Percentiles rank a stretch among this genome's conserved stretches.
Evolutionary conservation across 2,888 invertebrate genomes (phyloP).

Genomic region (Pediacus dermestoides): DNA sequence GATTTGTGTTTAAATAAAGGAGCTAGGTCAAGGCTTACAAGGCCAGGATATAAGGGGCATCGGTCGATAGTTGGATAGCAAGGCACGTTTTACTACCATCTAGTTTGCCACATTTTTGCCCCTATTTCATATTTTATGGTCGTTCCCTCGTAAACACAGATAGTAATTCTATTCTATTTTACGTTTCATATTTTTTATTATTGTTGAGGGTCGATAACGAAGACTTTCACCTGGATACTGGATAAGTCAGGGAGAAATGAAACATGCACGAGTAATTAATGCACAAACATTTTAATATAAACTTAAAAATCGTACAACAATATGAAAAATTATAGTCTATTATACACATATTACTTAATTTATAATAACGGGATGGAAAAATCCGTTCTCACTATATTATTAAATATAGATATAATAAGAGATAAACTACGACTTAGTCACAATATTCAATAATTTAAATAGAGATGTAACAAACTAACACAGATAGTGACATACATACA

Average conservation of each 20-base stretch:
- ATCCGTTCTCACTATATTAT: constrained; percentile 63
- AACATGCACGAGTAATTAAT: constrained; percentile 53
- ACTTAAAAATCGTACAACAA: constrained; percentile 84
- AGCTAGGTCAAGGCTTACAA: constrained; percentile 19
- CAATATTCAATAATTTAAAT: constrained; percentile 39
- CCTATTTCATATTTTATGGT: too few relatives aligned
- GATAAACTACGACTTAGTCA: constrained; percentile 43
- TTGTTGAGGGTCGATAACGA: too few relatives aligned
- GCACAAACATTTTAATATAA: constrained; percentile 84
- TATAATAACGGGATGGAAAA: constrained; percentile 60
- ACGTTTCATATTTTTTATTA: too few relatives aligned
- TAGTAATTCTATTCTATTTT: too few relatives aligned
- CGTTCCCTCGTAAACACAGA: too few relatives aligned
- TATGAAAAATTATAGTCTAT: constrained; percentile 84
- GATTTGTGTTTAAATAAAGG: constrained; percentile 13
- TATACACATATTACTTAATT: constrained; percentile 55
- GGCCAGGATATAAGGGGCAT: constrained; percentile 12
- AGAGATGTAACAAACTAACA: constrained; percentile 50
- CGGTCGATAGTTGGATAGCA: constrained; percentile 13
- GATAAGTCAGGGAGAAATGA: too few relatives aligned
- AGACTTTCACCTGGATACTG: too few relatives aligned
- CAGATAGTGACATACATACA: constrained; percentile 50
- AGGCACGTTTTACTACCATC: constrained; percentile 9
- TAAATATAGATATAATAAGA: constrained; percentile 46
- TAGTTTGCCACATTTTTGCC: too few relatives aligned